Evolutionary conservation across 30 jellyfish, hydroid and myxozoan species (phyloP).

Genomic region (Aurelia sp.): DNA sequence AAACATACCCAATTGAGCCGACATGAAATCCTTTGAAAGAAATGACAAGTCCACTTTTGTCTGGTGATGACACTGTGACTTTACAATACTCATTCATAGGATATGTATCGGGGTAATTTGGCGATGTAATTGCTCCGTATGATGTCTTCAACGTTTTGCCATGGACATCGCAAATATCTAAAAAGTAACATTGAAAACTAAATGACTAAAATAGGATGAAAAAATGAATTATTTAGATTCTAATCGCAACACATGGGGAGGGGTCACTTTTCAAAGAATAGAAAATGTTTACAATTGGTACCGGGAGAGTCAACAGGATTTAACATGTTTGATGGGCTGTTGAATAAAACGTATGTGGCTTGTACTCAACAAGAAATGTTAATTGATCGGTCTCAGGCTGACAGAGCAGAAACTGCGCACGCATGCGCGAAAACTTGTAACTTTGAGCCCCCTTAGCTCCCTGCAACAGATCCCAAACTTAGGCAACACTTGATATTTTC

Average conservation of each 20-base stretch:
- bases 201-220: not conserved
- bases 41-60: slow-evolving; percentile 72
- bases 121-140: slow-evolving; percentile 88
- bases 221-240: not conserved
- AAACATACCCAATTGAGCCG: slow-evolving; percentile 77
- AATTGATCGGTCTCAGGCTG: no score
- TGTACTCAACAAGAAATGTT: no score
- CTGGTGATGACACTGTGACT: slow-evolving; percentile 74
- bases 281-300: no score
- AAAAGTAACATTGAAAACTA: not conserved
- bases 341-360: no score
- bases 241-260: not conserved
- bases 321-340: no score
- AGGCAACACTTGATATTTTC: no score
- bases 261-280: no score
- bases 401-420: no score
- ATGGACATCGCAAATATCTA: slow-evolving; percentile 89
- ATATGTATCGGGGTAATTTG: slow-evolving; percentile 85
- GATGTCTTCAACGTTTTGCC: slow-evolving; percentile 64
- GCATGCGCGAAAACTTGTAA: no score
- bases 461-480: no score
- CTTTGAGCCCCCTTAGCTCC: no score
- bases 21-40: slow-evolving; percentile 77
- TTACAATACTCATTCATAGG: slow-evolving; percentile 91
- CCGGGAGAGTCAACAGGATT: no score